These are phyloP conservation scores for Lasioglossum oenotherae DNA, from an alignment of 2,888 invertebrate species.

Conservation along the genomic window DNA sequence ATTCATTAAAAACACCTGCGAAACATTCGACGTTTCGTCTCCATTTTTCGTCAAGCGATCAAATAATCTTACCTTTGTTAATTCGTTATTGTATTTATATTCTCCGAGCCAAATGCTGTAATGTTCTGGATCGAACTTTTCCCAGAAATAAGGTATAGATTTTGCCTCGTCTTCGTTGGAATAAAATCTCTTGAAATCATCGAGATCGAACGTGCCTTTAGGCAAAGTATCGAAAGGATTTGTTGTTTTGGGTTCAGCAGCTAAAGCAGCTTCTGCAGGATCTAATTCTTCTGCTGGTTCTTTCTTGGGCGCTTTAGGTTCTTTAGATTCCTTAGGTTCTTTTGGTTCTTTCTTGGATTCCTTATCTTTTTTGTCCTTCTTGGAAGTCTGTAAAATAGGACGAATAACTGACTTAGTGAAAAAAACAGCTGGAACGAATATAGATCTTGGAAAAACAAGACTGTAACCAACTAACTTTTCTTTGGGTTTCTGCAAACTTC, in stretches of 20 bases:
- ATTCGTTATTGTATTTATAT: slow-evolving; percentile 97
- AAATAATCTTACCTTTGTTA: slow-evolving; percentile 88
- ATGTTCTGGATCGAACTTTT: slow-evolving; percentile 97
- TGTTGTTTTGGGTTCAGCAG: slow-evolving; percentile 92
- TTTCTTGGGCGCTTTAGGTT: slow-evolving; percentile 82
- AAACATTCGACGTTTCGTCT: background rate
- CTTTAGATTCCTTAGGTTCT: slow-evolving; percentile 80
- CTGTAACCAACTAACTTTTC: slow-evolving; percentile 77
- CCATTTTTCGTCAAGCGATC: background rate
- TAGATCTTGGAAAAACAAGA: background rate
- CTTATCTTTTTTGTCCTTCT: slow-evolving; percentile 82
- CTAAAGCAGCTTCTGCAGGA: slow-evolving; percentile 89
- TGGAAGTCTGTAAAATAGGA: slow-evolving; percentile 69
- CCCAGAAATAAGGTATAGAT: slow-evolving; percentile 99
- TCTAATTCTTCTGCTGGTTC: slow-evolving; percentile 87
- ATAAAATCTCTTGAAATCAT: slow-evolving; percentile 98
- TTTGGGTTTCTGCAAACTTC: slow-evolving; percentile 88
- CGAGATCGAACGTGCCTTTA: slow-evolving; percentile 96
- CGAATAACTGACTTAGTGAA: background rate
- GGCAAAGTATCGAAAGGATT: slow-evolving; percentile 97
- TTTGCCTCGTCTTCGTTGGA: slow-evolving; percentile 97
- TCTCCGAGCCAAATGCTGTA: slow-evolving; percentile 99
- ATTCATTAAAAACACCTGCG: background rate
- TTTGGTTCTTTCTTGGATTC: slow-evolving; percentile 83
- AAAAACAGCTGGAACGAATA: background rate